Percentiles rank a stretch among this genome's conserved stretches.
These are phyloP conservation scores for Potamilus streckersoni DNA, from an alignment of 1,140 invertebrate species.

Conservation along the genomic window DNA sequence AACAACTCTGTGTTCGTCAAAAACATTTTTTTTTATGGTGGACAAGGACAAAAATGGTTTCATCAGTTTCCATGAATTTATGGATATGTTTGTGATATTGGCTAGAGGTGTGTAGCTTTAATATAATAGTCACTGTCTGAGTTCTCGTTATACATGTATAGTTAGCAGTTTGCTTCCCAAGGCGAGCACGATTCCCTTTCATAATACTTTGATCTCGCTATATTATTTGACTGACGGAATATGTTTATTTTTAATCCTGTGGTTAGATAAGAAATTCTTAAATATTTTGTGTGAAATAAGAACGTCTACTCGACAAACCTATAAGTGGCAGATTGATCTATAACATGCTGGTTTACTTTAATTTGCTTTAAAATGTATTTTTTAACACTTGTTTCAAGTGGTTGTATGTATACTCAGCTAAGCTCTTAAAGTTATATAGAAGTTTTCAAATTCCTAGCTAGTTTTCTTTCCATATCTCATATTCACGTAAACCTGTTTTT, in stretches of 20 bases:
- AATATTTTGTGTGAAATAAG: neutral
- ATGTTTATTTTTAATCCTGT: neutral
- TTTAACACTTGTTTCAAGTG: no score
- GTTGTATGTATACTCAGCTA: no score
- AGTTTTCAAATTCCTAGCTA: neutral
- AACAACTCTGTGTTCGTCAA: constrained; percentile 97
- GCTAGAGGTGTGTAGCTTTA: constrained; percentile 66
- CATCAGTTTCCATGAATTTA: constrained; percentile 98
- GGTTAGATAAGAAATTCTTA: neutral
- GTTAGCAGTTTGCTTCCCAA: no score
- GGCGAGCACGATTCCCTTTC: neutral
- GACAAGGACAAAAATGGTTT: constrained; percentile 95
- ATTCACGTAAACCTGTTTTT: neutral
- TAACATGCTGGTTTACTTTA: no score
- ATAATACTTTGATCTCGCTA: neutral
- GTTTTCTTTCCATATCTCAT: no score
- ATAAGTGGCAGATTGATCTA: no score
- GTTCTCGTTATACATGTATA: neutral
- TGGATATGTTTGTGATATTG: constrained; percentile 92
- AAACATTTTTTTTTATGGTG: constrained; percentile 99
- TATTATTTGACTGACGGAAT: neutral
- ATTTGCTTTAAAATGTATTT: no score
- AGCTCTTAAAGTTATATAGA: neutral
- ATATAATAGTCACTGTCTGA: neutral
- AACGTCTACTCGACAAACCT: no score